Evolutionary conservation across 2,888 invertebrate species (phyloP).

Genomic region (Drosophila cracens): DNA sequence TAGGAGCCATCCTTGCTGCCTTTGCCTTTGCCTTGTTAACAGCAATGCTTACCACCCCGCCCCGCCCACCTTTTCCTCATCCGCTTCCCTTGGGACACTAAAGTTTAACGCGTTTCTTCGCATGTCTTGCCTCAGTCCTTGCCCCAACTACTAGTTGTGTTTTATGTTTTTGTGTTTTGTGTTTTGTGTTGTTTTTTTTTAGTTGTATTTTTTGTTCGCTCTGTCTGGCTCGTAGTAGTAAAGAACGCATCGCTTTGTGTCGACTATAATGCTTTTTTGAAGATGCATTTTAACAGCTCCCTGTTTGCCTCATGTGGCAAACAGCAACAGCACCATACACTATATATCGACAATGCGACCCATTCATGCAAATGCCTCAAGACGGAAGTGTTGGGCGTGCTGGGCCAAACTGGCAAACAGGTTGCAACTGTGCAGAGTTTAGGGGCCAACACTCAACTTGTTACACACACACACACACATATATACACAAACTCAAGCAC

Average conservation of each 20-base stretch:
- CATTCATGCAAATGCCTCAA: slow-evolving; percentile 51
- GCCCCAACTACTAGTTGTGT: slow-evolving; percentile 17
- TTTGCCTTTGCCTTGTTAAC: slow-evolving; percentile 66
- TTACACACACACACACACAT: slow-evolving; percentile 9
- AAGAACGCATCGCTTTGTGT: slow-evolving; percentile 75
- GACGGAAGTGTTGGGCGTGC: slow-evolving; percentile 51
- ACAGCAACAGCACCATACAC: slow-evolving; percentile 11
- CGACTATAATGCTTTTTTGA: slow-evolving; percentile 71
- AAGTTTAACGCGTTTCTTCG: slow-evolving; percentile 55
- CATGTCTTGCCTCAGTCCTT: slow-evolving; percentile 16
- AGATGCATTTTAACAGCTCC: slow-evolving; percentile 70
- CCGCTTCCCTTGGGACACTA: slow-evolving; percentile 2
- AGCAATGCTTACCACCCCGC: slow-evolving; percentile 47
- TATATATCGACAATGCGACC: slow-evolving; percentile 39
- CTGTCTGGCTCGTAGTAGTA: slow-evolving; percentile 26
- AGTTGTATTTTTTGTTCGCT: slow-evolving; percentile 15
- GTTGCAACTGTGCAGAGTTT: slow-evolving; percentile 41
- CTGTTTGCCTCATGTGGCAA: slow-evolving; percentile 37
- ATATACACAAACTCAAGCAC: background rate
- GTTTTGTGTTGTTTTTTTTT: slow-evolving; percentile 1
- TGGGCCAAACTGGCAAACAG: slow-evolving; percentile 40
- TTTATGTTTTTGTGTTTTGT: slow-evolving; percentile 24
- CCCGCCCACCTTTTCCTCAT: background rate
- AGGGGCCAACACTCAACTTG: slow-evolving; percentile 36
- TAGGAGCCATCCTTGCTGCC: slow-evolving; percentile 22